Percentiles rank a stretch among this genome's conserved stretches.
Evolutionary conservation across 1,140 invertebrate genomes (phyloP).

Genomic region (Diabrotica virgifera): DNA sequence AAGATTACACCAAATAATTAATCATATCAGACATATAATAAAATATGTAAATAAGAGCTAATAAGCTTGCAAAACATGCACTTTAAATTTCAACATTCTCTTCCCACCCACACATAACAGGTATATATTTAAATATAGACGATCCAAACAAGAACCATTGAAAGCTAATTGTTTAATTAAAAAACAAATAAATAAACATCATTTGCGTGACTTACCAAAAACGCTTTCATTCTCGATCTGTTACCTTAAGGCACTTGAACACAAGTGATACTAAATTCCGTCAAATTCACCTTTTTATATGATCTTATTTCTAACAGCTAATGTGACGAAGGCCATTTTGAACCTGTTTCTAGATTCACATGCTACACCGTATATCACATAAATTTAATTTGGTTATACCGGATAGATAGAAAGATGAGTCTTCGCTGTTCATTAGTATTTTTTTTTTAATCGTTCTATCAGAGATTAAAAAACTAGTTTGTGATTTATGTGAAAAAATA

Average conservation of each 20-base stretch:
- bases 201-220: constrained; percentile 13
- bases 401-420: background rate
- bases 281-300: constrained; percentile 16
- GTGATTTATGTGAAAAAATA: no score
- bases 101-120: no score
- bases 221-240: constrained; percentile 16
- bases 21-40: no score
- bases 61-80: no score
- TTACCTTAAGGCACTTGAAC: constrained; percentile 9
- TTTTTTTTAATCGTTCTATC: constrained; percentile 11
- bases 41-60: no score
- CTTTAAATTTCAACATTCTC: no score
- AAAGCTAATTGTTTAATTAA: no score
- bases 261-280: constrained; percentile 10
- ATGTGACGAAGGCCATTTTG: constrained; percentile 15
- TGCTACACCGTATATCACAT: background rate
- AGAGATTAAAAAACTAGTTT: background rate
- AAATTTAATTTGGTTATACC: background rate
- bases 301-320: background rate
- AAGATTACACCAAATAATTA: no score
- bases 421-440: background rate
- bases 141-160: no score
- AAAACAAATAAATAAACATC: no score
- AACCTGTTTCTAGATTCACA: constrained; percentile 15
- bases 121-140: no score